Conservation (phyloP, 2,797 vertebrate species). For the Paratrypauchen microcephalus region DNA sequence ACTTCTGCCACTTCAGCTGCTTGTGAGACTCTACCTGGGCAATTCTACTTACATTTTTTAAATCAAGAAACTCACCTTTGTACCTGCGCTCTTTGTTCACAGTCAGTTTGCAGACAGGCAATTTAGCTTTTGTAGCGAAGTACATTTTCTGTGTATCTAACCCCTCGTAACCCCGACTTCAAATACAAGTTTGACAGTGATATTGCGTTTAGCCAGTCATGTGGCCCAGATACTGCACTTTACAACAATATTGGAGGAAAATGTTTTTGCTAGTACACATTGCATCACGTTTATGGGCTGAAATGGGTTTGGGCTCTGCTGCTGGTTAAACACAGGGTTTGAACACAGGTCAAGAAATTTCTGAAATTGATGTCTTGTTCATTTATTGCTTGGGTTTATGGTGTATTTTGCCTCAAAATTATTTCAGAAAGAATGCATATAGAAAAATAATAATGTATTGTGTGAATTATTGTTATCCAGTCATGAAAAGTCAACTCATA, state of each 20-base stretch:
- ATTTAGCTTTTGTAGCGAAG: constrained; percentile 29
- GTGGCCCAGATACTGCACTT: constrained; percentile 37
- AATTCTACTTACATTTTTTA: constrained; percentile 10
- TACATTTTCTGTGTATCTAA: constrained; percentile 16
- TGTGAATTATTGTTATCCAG: too few species aligned
- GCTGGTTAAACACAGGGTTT: background rate
- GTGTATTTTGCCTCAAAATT: background rate
- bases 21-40: constrained; percentile 10
- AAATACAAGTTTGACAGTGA: constrained; percentile 24
- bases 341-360: background rate
- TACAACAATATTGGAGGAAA: constrained; percentile 49
- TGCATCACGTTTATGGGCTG: constrained; percentile 69
- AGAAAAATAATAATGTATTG: too few species aligned
- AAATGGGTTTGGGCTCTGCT: constrained; percentile 43
- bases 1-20: constrained; percentile 7
- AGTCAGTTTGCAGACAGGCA: constrained; percentile 34
- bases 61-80: constrained; percentile 29
- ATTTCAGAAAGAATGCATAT: too few species aligned
- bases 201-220: constrained; percentile 47
- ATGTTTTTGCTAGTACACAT: constrained; percentile 60
- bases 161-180: constrained; percentile 21
- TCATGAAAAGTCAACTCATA: too few species aligned
- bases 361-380: background rate
- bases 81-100: constrained; percentile 20
- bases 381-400: background rate